Conservation (phyloP, 2,888 invertebrate genomes). For the Invenusta paracnida region DNA sequence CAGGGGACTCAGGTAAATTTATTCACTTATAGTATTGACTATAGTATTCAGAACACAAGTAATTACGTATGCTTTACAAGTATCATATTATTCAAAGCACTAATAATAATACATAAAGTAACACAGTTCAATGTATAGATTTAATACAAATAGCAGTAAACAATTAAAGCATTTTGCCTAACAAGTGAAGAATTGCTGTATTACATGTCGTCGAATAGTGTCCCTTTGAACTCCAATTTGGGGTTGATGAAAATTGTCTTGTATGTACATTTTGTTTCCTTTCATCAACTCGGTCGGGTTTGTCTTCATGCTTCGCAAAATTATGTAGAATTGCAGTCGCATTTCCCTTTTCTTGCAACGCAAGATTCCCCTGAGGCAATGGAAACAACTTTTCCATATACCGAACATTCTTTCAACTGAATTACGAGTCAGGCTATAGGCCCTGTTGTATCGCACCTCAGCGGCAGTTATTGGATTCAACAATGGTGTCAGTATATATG, state of each 20-base stretch:
- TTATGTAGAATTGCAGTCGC: conserved; percentile 23
- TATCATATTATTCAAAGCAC: conserved; percentile 5
- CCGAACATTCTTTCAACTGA: neutral
- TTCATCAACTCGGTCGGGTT: conserved; percentile 25
- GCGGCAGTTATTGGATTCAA: conserved; percentile 11
- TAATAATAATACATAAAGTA: conserved; percentile 25
- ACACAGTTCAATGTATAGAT: conserved; percentile 13
- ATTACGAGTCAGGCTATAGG: conserved; percentile 3
- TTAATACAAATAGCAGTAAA: conserved; percentile 8
- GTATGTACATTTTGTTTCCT: conserved; percentile 17
- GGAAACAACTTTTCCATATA: neutral
- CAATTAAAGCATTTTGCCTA: conserved; percentile 29
- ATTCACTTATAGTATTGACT: conserved; percentile 11
- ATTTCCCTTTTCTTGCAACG: no score
- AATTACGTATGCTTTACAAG: conserved; percentile 5
- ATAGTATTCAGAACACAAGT: conserved; percentile 25
- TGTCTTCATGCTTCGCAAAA: neutral
- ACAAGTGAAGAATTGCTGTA: conserved; percentile 16
- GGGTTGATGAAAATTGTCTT: conserved; percentile 18
- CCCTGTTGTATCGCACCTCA: neutral
- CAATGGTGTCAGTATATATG: conserved; percentile 7
- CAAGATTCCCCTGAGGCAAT: conserved; percentile 26
- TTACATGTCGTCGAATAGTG: conserved; percentile 4
- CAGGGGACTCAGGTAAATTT: conserved; percentile 11
- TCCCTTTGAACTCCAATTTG: neutral